Percentiles rank a stretch among this genome's conserved stretches.
These are phyloP conservation scores for Popillia japonica DNA, from an alignment of 1,140 invertebrate species.

Conservation along the genomic window DNA sequence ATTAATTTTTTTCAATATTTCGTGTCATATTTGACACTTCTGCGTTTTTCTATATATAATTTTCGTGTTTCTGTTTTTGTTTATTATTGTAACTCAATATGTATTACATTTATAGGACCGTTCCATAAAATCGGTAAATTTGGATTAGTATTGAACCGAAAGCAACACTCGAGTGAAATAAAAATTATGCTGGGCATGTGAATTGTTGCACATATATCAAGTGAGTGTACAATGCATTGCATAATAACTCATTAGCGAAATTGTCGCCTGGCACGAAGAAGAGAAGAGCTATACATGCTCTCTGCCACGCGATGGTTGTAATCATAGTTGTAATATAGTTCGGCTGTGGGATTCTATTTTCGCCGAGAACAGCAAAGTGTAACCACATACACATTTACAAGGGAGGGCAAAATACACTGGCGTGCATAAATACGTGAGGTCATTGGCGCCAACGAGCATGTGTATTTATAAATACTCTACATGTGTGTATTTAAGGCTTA, in stretches of 20 bases:
- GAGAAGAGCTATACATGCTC: neutral
- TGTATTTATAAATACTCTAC: conserved; percentile 32
- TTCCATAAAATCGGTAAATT: too few species aligned
- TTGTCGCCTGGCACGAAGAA: neutral
- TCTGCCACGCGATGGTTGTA: neutral
- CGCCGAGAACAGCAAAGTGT: conserved; percentile 26
- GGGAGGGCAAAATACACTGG: conserved; percentile 32
- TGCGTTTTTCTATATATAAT: too few species aligned
- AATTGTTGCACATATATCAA: too few species aligned
- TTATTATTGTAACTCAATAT: too few species aligned
- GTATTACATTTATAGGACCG: too few species aligned
- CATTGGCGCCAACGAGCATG: conserved; percentile 25
- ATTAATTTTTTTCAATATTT: too few species aligned
- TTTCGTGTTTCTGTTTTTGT: too few species aligned
- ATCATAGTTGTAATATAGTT: neutral
- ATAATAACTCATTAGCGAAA: conserved; percentile 19
- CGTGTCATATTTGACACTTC: too few species aligned
- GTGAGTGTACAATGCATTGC: neutral
- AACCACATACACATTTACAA: conserved; percentile 17
- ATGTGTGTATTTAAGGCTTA: conserved; percentile 35
- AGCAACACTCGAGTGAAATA: too few species aligned
- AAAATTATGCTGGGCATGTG: too few species aligned
- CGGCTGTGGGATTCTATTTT: conserved; percentile 27
- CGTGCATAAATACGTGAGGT: conserved; percentile 28
- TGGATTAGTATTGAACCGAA: too few species aligned